Evolutionary conservation across 2,113 vertebrate genomes (phyloP).

Genomic region (Ariopsis seemanni): DNA sequence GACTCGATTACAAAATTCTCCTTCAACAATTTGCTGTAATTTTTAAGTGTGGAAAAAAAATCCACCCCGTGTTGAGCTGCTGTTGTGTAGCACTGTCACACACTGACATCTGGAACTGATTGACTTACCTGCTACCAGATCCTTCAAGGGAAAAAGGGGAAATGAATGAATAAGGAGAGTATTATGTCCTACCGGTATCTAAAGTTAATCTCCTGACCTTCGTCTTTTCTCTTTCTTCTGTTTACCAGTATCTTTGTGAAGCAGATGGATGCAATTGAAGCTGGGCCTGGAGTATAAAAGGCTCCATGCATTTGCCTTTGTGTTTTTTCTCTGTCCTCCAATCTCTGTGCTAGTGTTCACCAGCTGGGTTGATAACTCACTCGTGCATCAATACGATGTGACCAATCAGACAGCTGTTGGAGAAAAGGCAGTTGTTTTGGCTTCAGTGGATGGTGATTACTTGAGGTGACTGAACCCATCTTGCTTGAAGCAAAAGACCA

Average conservation of each 20-base stretch:
- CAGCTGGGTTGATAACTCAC: constrained; percentile 69
- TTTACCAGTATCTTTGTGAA: constrained; percentile 7
- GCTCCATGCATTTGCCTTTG: not conserved
- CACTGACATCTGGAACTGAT: constrained; percentile 19
- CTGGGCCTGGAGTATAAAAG: not conserved
- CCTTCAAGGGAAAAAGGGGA: not conserved
- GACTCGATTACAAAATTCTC: constrained; percentile 7
- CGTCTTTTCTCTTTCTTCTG: not conserved
- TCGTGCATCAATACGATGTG: constrained; percentile 57
- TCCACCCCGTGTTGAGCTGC: not conserved
- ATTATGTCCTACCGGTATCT: not conserved
- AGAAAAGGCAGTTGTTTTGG: not conserved
- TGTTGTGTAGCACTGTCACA: not conserved
- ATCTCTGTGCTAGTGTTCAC: constrained; percentile 23
- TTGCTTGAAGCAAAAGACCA: not conserved
- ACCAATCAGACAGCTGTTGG: not conserved
- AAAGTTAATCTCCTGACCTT: not conserved
- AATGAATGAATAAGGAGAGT: not conserved
- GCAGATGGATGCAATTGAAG: constrained; percentile 40
- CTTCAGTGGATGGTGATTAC: not conserved
- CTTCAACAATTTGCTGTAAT: not conserved
- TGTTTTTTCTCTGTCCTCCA: constrained; percentile 25
- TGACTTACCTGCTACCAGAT: not conserved
- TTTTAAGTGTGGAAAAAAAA: not conserved
- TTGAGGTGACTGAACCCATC: constrained; percentile 15